These are phyloP conservation scores for Callaeas wilsoni DNA, from an alignment of 2,113 vertebrate species.

Conservation along the genomic window DNA sequence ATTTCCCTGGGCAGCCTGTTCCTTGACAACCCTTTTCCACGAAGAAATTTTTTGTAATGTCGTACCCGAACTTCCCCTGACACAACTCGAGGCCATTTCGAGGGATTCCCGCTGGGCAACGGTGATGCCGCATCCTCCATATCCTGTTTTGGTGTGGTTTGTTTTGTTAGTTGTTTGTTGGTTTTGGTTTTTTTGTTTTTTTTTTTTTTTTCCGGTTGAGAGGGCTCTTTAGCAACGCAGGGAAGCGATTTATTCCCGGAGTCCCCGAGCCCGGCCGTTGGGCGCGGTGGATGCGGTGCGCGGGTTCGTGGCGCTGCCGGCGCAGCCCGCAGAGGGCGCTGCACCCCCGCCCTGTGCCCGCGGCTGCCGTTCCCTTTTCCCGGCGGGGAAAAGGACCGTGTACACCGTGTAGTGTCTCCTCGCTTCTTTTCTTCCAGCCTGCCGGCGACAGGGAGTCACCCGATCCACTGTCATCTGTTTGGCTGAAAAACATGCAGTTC, in stretches of 20 bases:
- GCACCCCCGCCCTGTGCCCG: not conserved
- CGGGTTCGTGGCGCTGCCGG: not conserved
- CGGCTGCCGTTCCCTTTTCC: not conserved
- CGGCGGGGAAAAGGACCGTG: not conserved
- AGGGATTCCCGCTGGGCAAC: not conserved
- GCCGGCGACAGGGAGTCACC: not conserved
- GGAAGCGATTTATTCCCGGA: not conserved
- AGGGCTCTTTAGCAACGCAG: no score
- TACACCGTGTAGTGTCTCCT: not conserved
- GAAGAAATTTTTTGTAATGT: no score
- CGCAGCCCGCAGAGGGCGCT: slow-evolving; percentile 62
- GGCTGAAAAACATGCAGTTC: not conserved
- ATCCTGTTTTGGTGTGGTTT: not conserved
- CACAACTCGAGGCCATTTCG: fast-evolving
- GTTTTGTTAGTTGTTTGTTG: not conserved
- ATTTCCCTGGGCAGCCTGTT: not conserved
- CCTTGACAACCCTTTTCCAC: not conserved
- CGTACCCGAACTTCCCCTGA: not conserved
- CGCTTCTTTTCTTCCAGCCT: not conserved
- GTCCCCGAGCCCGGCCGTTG: fast-evolving
- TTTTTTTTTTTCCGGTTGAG: no score
- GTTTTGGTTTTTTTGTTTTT: no score
- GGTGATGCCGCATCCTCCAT: not conserved
- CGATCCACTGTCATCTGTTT: not conserved
- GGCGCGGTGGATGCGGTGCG: not conserved